phyloP scores from a whole-genome alignment of 2,888 invertebrate genomes.

The Zonitis immaculata region DNA sequence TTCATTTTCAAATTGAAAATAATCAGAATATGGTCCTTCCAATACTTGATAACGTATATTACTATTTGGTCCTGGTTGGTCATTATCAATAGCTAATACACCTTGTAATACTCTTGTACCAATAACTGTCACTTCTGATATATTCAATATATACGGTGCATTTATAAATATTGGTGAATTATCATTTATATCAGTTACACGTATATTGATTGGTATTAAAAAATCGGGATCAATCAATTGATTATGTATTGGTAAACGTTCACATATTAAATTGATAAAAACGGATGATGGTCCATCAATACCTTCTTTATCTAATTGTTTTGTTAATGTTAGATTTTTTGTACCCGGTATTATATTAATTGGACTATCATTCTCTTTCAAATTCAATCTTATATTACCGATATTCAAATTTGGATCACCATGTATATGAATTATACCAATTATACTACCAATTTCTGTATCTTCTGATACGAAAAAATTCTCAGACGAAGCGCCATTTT shows the following conservation, averaged over 20 bases:
- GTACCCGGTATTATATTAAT: slow-evolving; percentile 71
- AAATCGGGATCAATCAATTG: slow-evolving; percentile 62
- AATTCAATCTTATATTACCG: slow-evolving; percentile 72
- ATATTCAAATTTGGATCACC: slow-evolving; percentile 67
- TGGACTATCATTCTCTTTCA: slow-evolving; percentile 77
- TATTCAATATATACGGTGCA: slow-evolving; percentile 74
- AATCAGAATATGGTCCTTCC: slow-evolving; percentile 73
- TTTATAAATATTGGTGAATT: slow-evolving; percentile 80
- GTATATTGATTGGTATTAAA: slow-evolving; percentile 74
- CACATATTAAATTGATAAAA: slow-evolving; percentile 82
- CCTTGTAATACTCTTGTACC: slow-evolving; percentile 68
- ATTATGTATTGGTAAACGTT: slow-evolving; percentile 58
- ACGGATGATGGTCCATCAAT: slow-evolving; percentile 76
- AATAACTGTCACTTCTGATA: slow-evolving; percentile 74
- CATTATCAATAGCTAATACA: slow-evolving; percentile 71
- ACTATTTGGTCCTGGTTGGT: slow-evolving; percentile 84
- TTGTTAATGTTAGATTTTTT: slow-evolving; percentile 74
- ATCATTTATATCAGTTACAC: slow-evolving; percentile 89
- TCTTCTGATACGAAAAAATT: slow-evolving; percentile 89
- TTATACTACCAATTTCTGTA: slow-evolving; percentile 69
- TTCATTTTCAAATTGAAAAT: slow-evolving; percentile 78
- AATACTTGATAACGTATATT: slow-evolving; percentile 80
- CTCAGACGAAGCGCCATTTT: slow-evolving; percentile 86
- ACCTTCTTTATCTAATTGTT: slow-evolving; percentile 81
- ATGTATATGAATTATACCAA: slow-evolving; percentile 75